Conservation (phyloP, 2,797 vertebrate species). For the Phaenicophaeus curvirostris region DNA sequence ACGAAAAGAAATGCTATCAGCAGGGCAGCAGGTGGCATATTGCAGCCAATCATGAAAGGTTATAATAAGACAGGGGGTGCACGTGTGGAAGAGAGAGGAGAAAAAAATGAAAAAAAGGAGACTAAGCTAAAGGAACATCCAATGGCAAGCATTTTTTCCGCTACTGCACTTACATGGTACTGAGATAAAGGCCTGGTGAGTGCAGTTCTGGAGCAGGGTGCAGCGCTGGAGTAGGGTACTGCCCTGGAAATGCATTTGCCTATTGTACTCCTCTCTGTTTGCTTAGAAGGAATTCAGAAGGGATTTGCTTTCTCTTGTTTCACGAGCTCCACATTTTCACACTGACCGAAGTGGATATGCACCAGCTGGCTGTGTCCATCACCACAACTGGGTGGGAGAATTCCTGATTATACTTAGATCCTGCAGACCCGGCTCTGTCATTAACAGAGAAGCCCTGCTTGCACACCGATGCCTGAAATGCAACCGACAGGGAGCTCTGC, state of each 20-base stretch:
- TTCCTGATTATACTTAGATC: slow-evolving; percentile 86
- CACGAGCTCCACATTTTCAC: slow-evolving; percentile 77
- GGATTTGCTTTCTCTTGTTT: slow-evolving; percentile 86
- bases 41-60: background rate
- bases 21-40: slow-evolving; percentile 53
- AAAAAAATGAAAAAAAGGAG: background rate
- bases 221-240: background rate
- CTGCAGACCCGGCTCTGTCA: slow-evolving; percentile 68
- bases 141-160: background rate
- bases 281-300: slow-evolving; percentile 79
- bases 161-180: background rate
- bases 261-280: slow-evolving; percentile 77
- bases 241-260: slow-evolving; percentile 45
- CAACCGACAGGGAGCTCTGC: slow-evolving; percentile 64
- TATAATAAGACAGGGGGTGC: background rate
- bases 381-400: slow-evolving; percentile 76
- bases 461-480: slow-evolving; percentile 71
- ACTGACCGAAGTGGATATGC: slow-evolving; percentile 79
- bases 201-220: background rate
- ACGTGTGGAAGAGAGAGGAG: background rate
- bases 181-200: background rate
- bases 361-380: slow-evolving; percentile 92
- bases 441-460: slow-evolving; percentile 56
- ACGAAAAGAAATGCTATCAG: slow-evolving; percentile 51
- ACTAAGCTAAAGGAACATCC: background rate